Base-by-base conservation (phyloP, 2,888 invertebrate genomes). In the Stratiomys singularior region DNA sequence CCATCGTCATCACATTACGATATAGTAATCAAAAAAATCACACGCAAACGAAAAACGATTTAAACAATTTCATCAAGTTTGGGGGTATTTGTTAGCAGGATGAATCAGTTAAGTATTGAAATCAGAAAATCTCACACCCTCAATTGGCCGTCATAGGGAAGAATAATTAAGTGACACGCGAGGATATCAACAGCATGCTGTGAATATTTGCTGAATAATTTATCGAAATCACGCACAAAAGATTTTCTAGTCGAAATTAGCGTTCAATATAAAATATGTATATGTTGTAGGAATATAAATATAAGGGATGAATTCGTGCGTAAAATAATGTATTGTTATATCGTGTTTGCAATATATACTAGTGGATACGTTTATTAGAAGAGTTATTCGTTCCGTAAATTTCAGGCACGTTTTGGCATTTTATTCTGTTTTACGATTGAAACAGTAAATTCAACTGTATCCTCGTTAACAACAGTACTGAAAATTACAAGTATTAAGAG, bases 211-310 rank as follows among this genome's bases (percentile, higher is more conserved):
- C 18, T n/a, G 64, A n/a, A 30, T 66, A 66, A 66, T 25, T 66
- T 66, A 66, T 66, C 37, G 37, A 66, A 11, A 44, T 37, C 66
- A 66, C 66, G 66, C 66, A 66, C 66, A 66, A 66, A 18, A 60
- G 23, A 60, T 60, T 60, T 60, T 25, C 58, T 60, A 60, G 58
- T 60, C 11, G 58, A 25, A 21, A 23, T 25, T n/a, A 60, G 23
- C 25, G 58, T 13, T 60, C 11, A 25, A 60, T 37, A 37, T 60
- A 60, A 60, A 23, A n/a, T 21, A 60, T 60, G 58, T 60, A n/a
- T n/a, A n/a, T n/a, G n/a, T n/a, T n/a, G n/a, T n/a, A n/a, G n/a
- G n/a, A n/a, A n/a, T n/a, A n/a, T n/a, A n/a, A n/a, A n/a, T n/a
- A n/a, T n/a, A n/a, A n/a, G 21, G 11, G 23, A 23, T 37, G 9